phyloP scores from a whole-genome alignment of 2,888 invertebrate species.

The Diogma glabrata region DNA sequence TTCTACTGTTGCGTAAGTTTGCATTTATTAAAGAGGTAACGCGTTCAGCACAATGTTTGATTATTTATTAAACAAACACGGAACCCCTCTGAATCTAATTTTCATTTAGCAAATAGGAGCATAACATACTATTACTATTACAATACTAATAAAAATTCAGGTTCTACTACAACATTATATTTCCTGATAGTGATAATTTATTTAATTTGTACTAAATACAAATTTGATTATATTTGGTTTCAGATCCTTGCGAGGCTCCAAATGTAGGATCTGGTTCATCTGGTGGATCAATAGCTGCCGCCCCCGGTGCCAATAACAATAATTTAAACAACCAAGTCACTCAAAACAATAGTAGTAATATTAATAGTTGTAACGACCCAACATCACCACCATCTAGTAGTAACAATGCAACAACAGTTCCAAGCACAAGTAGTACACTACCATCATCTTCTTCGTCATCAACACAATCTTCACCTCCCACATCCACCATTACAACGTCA shows the following conservation, averaged over 20 bases:
- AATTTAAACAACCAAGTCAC: constrained; percentile 11
- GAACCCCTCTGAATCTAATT: too few species aligned
- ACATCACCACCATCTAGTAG: constrained; percentile 20
- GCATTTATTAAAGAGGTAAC: too few species aligned
- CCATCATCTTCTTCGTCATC: constrained; percentile 17
- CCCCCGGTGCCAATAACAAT: constrained; percentile 19
- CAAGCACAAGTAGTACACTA: constrained; percentile 15
- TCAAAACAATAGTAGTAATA: constrained; percentile 6
- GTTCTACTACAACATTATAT: too few species aligned
- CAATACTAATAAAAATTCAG: too few species aligned
- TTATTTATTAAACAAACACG: too few species aligned
- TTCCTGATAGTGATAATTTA: too few species aligned
- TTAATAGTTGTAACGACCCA: constrained; percentile 18
- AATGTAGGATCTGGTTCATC: constrained; percentile 33
- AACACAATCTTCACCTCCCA: constrained; percentile 15
- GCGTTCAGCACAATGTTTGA: too few species aligned
- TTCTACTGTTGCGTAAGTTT: too few species aligned
- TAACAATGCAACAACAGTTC: constrained; percentile 18
- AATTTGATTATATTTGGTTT: constrained; percentile 32
- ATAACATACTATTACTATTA: too few species aligned
- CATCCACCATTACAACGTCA: constrained; percentile 12
- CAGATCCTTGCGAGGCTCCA: constrained; percentile 65
- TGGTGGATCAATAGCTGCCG: constrained; percentile 20
- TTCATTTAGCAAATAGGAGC: too few species aligned
- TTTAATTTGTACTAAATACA: too few species aligned